phyloP scores from a whole-genome alignment of 1,140 invertebrate species.

The Leptopilina boulardi region DNA sequence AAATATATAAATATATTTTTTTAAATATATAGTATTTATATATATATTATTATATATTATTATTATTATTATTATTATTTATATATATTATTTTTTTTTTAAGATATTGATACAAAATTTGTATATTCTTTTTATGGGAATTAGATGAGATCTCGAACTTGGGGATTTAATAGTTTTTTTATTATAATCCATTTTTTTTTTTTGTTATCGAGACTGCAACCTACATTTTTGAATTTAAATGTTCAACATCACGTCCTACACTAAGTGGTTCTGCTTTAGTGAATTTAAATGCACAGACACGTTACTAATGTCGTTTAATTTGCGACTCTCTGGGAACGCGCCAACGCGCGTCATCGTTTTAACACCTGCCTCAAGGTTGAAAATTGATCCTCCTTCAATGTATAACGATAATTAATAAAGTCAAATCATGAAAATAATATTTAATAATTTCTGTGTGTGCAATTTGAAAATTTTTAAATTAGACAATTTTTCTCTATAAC shows the following conservation, averaged over 20 bases:
- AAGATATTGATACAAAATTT: not conserved
- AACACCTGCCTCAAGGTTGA: constrained; percentile 21
- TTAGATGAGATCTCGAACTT: not conserved
- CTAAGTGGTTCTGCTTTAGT: constrained; percentile 13
- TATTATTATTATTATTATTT: too few species aligned
- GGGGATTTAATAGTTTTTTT: not conserved
- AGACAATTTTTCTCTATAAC: too few species aligned
- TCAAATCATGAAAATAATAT: not conserved
- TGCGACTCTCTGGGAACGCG: constrained; percentile 3
- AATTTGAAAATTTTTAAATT: too few species aligned
- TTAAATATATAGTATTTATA: too few species aligned
- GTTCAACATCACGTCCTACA: not conserved
- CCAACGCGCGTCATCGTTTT: constrained; percentile 23
- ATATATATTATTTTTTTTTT: not conserved
- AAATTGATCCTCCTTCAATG: constrained; percentile 18
- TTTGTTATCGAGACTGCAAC: not conserved
- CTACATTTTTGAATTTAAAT: not conserved
- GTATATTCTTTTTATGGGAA: not conserved
- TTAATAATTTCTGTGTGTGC: not conserved
- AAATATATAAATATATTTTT: too few species aligned
- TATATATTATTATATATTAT: too few species aligned
- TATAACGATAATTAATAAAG: constrained; percentile 12
- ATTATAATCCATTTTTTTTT: not conserved
- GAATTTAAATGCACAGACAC: not conserved
- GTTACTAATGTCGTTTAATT: constrained; percentile 28